Conservation (phyloP, 1,140 invertebrate genomes). For the Trichogramma pretiosum region DNA sequence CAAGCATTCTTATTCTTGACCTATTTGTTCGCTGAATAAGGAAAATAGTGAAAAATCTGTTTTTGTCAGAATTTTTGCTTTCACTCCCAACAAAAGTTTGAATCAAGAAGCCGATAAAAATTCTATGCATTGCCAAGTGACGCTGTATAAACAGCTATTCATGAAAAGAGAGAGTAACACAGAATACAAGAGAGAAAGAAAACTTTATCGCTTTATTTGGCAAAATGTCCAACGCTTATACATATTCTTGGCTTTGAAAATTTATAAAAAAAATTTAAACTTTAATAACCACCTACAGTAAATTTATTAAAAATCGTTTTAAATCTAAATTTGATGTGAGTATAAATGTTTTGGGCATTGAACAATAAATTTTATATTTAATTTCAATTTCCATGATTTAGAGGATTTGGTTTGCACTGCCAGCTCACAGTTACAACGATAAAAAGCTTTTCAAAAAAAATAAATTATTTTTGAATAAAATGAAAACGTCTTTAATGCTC, state of each 20-base stretch:
- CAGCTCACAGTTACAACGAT: too few species aligned
- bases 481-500: too few species aligned
- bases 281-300: conserved; percentile 3
- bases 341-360: too few species aligned
- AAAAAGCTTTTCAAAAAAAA: too few species aligned
- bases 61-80: conserved; percentile 17
- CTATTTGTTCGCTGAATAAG: conserved; percentile 1
- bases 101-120: conserved; percentile 18
- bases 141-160: conserved; percentile 13
- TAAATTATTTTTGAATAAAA: too few species aligned
- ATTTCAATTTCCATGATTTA: too few species aligned
- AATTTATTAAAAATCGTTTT: too few species aligned
- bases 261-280: conserved; percentile 5
- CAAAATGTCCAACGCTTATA: background rate
- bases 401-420: too few species aligned
- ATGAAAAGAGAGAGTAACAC: background rate
- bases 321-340: too few species aligned
- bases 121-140: conserved; percentile 20
- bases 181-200: background rate
- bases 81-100: conserved; percentile 13
- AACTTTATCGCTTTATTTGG: conserved; percentile 6
- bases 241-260: background rate
- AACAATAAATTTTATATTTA: too few species aligned
- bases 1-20: conserved; percentile 7
- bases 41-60: conserved; percentile 8